phyloP scores from a whole-genome alignment of 1,140 invertebrate species.

The Halesus radiatus region DNA sequence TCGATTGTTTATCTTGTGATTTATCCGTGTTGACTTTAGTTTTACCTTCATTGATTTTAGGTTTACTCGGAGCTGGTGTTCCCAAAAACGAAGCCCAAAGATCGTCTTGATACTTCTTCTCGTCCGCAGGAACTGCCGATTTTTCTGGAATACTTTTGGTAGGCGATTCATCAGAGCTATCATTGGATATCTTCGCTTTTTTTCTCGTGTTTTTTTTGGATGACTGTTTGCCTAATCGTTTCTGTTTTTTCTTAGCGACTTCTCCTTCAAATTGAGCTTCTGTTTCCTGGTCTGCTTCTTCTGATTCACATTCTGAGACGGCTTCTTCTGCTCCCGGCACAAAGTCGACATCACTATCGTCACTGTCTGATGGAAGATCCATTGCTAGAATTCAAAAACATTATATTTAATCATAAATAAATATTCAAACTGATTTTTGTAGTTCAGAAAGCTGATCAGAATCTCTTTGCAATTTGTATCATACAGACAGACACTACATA shows the following conservation, averaged over 20 bases:
- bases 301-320: conserved; percentile 60
- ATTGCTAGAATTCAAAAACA: conserved; percentile 33
- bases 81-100: conserved; percentile 83
- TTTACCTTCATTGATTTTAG: background rate
- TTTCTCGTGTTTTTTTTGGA: conserved; percentile 61
- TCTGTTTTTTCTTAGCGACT: conserved; percentile 62
- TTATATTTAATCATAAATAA: background rate
- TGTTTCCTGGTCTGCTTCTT: conserved; percentile 64
- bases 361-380: conserved; percentile 64
- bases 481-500: too few species aligned
- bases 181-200: conserved; percentile 47
- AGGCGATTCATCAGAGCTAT: conserved; percentile 57
- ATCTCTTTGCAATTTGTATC: too few species aligned
- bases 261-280: conserved; percentile 64
- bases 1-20: background rate
- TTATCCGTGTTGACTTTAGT: background rate
- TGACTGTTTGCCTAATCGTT: conserved; percentile 59
- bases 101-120: conserved; percentile 79
- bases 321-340: conserved; percentile 64
- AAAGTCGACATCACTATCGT: conserved; percentile 68
- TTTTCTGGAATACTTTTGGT: conserved; percentile 61
- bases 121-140: conserved; percentile 69
- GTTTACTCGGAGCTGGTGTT: conserved; percentile 58
- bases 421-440: background rate
- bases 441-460: too few species aligned